Conservation (phyloP, 2,888 invertebrate genomes). For the Drosophila borborema region DNA sequence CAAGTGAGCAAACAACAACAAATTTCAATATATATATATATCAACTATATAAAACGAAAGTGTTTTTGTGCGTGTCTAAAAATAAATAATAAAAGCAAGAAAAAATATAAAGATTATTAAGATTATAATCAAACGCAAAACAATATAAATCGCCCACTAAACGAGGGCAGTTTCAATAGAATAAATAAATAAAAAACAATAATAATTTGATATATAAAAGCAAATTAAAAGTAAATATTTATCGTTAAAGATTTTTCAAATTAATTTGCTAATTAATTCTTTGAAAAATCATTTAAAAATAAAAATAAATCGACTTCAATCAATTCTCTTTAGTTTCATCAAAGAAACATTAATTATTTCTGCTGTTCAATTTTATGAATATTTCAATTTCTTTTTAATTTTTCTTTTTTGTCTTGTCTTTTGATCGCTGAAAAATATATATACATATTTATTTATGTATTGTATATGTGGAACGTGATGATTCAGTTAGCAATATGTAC, state of each 20-base stretch:
- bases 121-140: slow-evolving; percentile 19
- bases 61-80: slow-evolving; percentile 61
- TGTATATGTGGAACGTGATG: slow-evolving; percentile 20
- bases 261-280: not conserved
- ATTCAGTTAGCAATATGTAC: slow-evolving; percentile 31
- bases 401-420: not conserved
- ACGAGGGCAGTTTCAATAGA: slow-evolving; percentile 39
- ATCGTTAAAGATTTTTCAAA: too few species aligned
- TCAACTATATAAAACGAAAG: slow-evolving; percentile 61
- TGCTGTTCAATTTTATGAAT: not conserved
- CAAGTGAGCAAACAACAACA: slow-evolving; percentile 31
- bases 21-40: not conserved
- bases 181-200: not conserved
- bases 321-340: not conserved
- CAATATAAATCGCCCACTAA: slow-evolving; percentile 36
- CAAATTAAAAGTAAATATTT: not conserved
- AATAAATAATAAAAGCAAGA: slow-evolving; percentile 11
- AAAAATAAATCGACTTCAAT: not conserved
- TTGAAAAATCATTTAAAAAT: not conserved
- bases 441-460: not conserved
- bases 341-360: slow-evolving; percentile 7
- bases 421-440: not conserved
- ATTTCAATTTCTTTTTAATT: not conserved
- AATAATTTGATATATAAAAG: not conserved
- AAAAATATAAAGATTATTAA: slow-evolving; percentile 40